Percentiles rank a stretch among this genome's conserved stretches.
phyloP scores from a whole-genome alignment of 2,888 invertebrate species.

The Scaptomyza polygonia region DNA sequence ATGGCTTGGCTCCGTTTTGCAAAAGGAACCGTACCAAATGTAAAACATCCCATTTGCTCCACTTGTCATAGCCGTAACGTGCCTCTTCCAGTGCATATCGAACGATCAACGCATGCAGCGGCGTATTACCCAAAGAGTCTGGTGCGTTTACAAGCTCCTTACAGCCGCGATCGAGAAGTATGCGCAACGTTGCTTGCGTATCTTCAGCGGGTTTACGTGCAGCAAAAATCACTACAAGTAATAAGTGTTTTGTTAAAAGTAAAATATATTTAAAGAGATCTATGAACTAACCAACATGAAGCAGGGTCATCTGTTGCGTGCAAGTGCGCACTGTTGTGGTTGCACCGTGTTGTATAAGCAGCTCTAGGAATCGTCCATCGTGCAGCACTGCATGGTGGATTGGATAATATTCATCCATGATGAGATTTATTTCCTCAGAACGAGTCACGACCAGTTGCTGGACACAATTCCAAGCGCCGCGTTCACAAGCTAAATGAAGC shows the following conservation, averaged over 20 bases:
- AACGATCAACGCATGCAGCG: constrained; percentile 88
- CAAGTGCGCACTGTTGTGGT: constrained; percentile 89
- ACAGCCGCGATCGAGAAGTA: constrained; percentile 89
- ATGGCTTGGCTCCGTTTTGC: constrained; percentile 88
- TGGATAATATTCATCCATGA: constrained; percentile 91
- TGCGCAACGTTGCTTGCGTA: constrained; percentile 88
- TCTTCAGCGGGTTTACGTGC: constrained; percentile 90
- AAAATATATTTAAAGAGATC: neutral
- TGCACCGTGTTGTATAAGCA: constrained; percentile 88
- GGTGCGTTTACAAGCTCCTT: constrained; percentile 90
- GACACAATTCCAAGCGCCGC: constrained; percentile 90
- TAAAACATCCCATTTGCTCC: constrained; percentile 91
- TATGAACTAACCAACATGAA: constrained; percentile 86
- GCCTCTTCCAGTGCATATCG: constrained; percentile 89
- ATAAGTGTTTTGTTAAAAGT: neutral
- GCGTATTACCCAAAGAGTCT: constrained; percentile 90
- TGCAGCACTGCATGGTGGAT: constrained; percentile 90
- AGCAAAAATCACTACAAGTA: constrained; percentile 86
- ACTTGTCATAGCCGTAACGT: constrained; percentile 88
- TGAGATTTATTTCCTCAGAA: constrained; percentile 89
- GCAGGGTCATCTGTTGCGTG: constrained; percentile 89
- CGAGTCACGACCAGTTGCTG: constrained; percentile 88
- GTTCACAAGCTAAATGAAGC: constrained; percentile 89
- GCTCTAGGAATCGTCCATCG: constrained; percentile 88
- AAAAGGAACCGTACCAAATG: constrained; percentile 88